Base-by-base conservation (phyloP, 1,140 invertebrate species). In the Drosophila persimilis region DNA sequence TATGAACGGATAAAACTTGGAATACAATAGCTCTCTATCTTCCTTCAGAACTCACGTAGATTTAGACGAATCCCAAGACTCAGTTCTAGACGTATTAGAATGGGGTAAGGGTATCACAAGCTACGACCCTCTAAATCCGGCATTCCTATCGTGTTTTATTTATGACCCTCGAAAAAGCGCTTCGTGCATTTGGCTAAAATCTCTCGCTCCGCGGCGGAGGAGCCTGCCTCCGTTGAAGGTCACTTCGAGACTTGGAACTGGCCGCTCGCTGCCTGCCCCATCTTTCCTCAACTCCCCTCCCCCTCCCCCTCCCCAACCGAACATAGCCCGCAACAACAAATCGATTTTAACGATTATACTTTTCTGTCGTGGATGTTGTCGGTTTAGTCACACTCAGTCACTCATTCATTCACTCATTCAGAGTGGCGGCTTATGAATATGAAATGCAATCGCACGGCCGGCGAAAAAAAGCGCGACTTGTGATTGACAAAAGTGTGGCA, bases 401-500 rank as follows among this genome's bases (percentile, higher is more conserved):
- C 41, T 58, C 44, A 47, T 17, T 39, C 80, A 69, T 73, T 77
- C 65, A 69, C 22, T 62, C 43, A 50, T 31, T 58, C 44, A 50
- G 55, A n/a, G 20, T 55, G 64, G 67, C 76, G 50, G 55, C 70
- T 88, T 86, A 78, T 88, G 62, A 86, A 88, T 81, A 86, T 86
- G 56, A 52, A 86, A 81, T 85, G 81, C 73, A 85, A 61, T 80
- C 79, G 73, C 73, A 66, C 63, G 60, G 61, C 54, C 59, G 39
- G 43, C 24, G 41, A 51, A 56, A 52, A 44, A 51, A 56, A 60
- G 51, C 55, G 57, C 56, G 69, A 48, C 61, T 71, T 71, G 69
- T 86, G 77, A 86, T 86, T 86, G 81, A 86, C 81, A 88, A 86
- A 86, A 86, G 61, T 86, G 78, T 81, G 81, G 83, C 81, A 86